These are phyloP conservation scores for Cephus sareptanus DNA, from an alignment of 2,888 invertebrate species.

Conservation along the genomic window DNA sequence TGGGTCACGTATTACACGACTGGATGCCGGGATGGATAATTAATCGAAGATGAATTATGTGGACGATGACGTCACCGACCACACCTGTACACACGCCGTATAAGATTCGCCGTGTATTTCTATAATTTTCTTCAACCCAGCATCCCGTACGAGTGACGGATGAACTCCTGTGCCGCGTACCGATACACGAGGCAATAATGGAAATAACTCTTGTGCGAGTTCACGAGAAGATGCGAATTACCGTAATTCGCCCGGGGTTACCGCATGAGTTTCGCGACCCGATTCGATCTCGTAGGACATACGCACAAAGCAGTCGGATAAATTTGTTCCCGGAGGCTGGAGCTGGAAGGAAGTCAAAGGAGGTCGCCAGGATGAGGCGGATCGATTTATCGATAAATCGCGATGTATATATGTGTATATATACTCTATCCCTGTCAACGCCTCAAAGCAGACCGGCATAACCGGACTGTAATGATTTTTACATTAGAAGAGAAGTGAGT, in stretches of 20 bases:
- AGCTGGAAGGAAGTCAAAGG: neutral
- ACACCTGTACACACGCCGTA: neutral
- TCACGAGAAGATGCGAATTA: neutral
- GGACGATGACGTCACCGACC: neutral
- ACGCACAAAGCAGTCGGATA: neutral
- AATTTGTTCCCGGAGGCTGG: neutral
- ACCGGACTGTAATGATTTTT: neutral
- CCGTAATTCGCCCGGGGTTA: neutral
- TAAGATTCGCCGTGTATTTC: neutral
- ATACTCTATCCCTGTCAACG: neutral
- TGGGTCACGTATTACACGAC: neutral
- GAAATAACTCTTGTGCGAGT: neutral
- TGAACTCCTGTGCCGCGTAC: neutral
- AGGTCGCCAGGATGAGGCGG: neutral
- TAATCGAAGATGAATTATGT: conserved; percentile 41
- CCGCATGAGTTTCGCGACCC: neutral
- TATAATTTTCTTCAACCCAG: neutral
- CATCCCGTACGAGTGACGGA: neutral
- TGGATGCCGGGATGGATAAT: conserved; percentile 39
- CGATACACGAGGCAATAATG: neutral
- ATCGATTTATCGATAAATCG: neutral
- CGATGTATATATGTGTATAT: neutral
- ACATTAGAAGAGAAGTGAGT: neutral
- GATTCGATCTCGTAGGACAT: neutral
- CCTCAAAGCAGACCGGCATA: neutral